A percentile compares a stretch with the other conserved stretches of the same genome.
These are phyloP conservation scores for Hypanus sabinus DNA, from an alignment of 2,113 vertebrate species.

Conservation along the genomic window DNA sequence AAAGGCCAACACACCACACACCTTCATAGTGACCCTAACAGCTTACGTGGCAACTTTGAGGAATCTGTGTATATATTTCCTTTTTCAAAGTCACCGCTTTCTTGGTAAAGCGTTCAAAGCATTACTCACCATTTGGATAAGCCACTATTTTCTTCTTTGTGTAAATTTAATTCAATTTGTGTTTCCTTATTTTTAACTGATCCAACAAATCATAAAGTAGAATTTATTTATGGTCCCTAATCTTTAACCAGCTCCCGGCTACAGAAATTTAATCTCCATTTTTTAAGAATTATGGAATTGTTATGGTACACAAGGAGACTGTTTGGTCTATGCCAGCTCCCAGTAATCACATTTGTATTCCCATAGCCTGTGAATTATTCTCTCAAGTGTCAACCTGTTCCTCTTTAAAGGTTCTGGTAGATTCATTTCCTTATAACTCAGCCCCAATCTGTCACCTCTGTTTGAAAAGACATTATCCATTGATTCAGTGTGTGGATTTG, in stretches of 20 bases:
- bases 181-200: not conserved
- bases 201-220: not conserved
- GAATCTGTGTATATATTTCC: too few species aligned
- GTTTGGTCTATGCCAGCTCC: too few species aligned
- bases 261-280: not conserved
- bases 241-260: not conserved
- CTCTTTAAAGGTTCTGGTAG: too few species aligned
- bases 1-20: too few species aligned
- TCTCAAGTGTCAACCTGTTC: too few species aligned
- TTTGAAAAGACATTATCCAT: not conserved
- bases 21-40: too few species aligned
- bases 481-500: not conserved
- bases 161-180: not conserved
- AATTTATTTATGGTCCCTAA: not conserved
- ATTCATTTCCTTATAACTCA: not conserved
- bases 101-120: not conserved
- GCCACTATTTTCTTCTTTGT: not conserved
- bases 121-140: not conserved
- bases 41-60: too few species aligned
- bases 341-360: too few species aligned
- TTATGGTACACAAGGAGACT: too few species aligned
- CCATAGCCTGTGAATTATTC: too few species aligned
- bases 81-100: not conserved
- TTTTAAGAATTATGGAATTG: not conserved
- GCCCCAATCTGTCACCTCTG: not conserved